Base-by-base conservation (phyloP, 2,888 invertebrate species). In the Ecdyonurus torrentis region DNA sequence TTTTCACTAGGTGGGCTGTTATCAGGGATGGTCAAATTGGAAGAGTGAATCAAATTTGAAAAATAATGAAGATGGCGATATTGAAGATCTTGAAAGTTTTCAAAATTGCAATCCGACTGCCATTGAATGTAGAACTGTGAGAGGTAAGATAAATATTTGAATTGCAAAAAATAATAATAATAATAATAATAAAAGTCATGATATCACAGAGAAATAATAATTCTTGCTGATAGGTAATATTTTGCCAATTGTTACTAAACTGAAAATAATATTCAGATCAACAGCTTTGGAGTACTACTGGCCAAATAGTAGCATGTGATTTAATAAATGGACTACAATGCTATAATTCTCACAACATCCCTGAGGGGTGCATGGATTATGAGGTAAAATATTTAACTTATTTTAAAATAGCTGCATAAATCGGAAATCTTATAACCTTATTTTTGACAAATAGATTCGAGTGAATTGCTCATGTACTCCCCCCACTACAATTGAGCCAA, bases 91-190 rank as follows among this genome's bases (percentile, higher is more conserved):
- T 24, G 2, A 20, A 20, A 58, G 23, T 23, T 60, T 25, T 64
- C 15, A 37, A 7, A 52, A 23, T 7, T 62, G 60, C 61, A 66
- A 68, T 5, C 62, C 61, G 1, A 52, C 61, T 19, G 19, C 15
- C 2, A 59, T 64, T 24, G 59, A 64, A 20, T 64, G 64, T 52
- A 52, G 52, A 2, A 62, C 64, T 24, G 63, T 63, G 2, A 55
- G 24, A 25, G 63, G 63, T 63, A 50, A 23, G 61, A 19, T 25
- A 52, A 61, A 50, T 61, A 3, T 3, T 20, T 50, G 18, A 50
- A 50, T 61, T 52, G 5, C n/a, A 55, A 55, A 55, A 55, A 20
- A 52, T 23, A 52, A 19, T n/a, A n/a, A n/a, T n/a, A n/a, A n/a
- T n/a, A n/a, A n/a, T n/a, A n/a, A n/a, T n/a, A n/a, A n/a, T n/a